Percentiles rank a stretch among this genome's conserved stretches.
These are phyloP conservation scores for Monopterus albus DNA, from an alignment of 2,113 vertebrate genomes.

Conservation along the genomic window DNA sequence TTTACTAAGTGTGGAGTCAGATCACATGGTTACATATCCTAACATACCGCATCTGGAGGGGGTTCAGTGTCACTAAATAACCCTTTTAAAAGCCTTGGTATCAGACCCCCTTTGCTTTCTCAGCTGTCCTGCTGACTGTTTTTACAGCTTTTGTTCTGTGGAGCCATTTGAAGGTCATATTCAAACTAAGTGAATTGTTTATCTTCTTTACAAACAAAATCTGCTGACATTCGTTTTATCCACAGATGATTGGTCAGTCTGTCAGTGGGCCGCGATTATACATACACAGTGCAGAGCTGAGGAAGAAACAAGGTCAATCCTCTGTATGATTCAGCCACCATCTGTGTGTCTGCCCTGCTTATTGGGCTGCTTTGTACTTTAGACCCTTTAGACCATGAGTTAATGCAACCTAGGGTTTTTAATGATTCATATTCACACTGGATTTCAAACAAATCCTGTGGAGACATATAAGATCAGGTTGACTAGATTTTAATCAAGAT, in stretches of 20 bases:
- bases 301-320: slow-evolving; percentile 74
- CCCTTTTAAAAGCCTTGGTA: slow-evolving; percentile 1
- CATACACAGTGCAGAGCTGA: slow-evolving; percentile 68
- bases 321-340: slow-evolving; percentile 65
- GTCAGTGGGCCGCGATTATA: slow-evolving; percentile 67
- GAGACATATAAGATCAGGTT: background rate
- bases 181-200: slow-evolving; percentile 11
- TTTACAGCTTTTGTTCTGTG: slow-evolving; percentile 15
- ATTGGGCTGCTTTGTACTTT: slow-evolving; percentile 54
- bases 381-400: slow-evolving; percentile 51
- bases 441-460: slow-evolving; percentile 9
- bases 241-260: slow-evolving; percentile 70
- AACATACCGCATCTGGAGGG: background rate
- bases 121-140: slow-evolving; percentile 21
- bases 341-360: slow-evolving; percentile 66
- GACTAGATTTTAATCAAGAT: background rate
- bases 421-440: slow-evolving; percentile 16
- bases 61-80: background rate
- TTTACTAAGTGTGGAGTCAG: background rate
- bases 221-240: slow-evolving; percentile 56
- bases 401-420: slow-evolving; percentile 36
- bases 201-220: slow-evolving; percentile 35
- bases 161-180: slow-evolving; percentile 37
- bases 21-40: background rate
- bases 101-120: background rate